Base-by-base conservation (phyloP, 2,888 invertebrate species). In the Amiota mariae region DNA sequence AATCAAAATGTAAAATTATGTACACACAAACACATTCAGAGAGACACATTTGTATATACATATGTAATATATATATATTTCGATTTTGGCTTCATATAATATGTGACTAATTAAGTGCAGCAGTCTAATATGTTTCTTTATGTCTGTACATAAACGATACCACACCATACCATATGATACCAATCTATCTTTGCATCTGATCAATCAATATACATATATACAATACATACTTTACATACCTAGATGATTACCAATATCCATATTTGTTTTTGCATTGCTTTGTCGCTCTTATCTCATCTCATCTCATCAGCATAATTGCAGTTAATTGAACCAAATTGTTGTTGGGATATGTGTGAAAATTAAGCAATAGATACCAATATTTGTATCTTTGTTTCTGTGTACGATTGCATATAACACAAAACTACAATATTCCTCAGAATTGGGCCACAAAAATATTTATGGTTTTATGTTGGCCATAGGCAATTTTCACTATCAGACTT, bases 281-380 rank as follows among this genome's bases (percentile, higher is more conserved):
- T 56, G 70, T 74, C 72, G 66, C 73, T 57, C 63, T 72, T 61
- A 24, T 24, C 3, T 24, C 24, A 24, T 24, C 3, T 24, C 24
- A 36, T 36, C 36, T 36, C 36, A 36, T 36, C 24, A 56, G 13
- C 71, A 75, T 80, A 78, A 80, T 81, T 81, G 79, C 76, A 76
- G 73, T 80, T 81, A 85, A 85, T 82, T 82, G 81, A 79, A 72
- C 76, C 71, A 79, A 81, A 81, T 81, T 76, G 75, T 75, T 77
- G 64, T 75, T 76, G 20, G 49, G 49, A 67, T 67, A 67, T 77
- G 75, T 76, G 75, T 76, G 75, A 74, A 70, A 66, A 73, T 73
- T 47, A 75, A 74, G 73, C 71, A 4, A 48, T 13, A 54, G 15
- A 64, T 36, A 36, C 6, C 51, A 68, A 68, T 1, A 48, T 51